phyloP scores from a whole-genome alignment of 2,113 vertebrate genomes.

The Gracilinanus agilis region DNA sequence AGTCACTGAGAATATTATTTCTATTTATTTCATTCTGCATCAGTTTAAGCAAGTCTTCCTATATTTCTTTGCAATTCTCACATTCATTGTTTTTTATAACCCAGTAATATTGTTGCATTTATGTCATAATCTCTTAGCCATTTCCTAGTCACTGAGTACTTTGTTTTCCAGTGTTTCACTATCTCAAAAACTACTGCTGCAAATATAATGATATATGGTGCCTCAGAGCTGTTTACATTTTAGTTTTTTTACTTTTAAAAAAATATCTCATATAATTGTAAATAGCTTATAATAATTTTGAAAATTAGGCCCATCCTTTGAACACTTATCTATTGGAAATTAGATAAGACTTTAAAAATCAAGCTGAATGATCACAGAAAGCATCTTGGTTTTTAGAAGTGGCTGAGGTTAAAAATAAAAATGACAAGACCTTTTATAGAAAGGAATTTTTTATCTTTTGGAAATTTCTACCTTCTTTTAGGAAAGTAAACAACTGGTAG shows the following conservation, averaged over 20 bases:
- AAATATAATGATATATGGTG: background rate
- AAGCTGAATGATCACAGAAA: background rate
- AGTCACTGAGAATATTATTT: background rate
- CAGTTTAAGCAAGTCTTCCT: background rate
- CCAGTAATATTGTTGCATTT: background rate
- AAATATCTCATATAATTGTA: background rate
- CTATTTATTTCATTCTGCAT: background rate
- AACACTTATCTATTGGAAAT: background rate
- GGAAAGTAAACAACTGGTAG: background rate
- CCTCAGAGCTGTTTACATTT: background rate
- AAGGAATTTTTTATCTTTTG: background rate
- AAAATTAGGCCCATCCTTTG: background rate
- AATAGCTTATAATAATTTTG: background rate
- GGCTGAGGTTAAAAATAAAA: background rate
- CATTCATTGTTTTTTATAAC: background rate
- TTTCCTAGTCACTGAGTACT: background rate
- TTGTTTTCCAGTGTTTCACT: too few relatives aligned
- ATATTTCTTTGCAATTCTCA: background rate
- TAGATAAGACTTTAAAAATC: background rate
- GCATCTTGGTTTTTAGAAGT: background rate
- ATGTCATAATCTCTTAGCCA: background rate
- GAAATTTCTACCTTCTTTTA: background rate
- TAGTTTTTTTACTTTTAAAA: background rate
- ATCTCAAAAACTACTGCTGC: background rate
- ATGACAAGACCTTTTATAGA: background rate